These are phyloP conservation scores for fruit fly (Drosophila melanogaster) DNA, from an alignment of 1,140 invertebrate species.

Conservation along the genomic window Release_6_plus_ISO1_MT NT_033777.3:23028501-23029000, in stretches of 20 bases:
- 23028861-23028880: conserved; percentile 45
- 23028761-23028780: neutral
- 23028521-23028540: conserved; percentile 39
- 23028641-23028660: conserved; percentile 27
- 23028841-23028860: conserved; percentile 42
- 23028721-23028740: too few species aligned
- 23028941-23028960: conserved; percentile 69
- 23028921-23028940: conserved; percentile 64
- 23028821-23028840: conserved; percentile 31
- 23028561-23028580: conserved; percentile 46
- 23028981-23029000: conserved; percentile 15
- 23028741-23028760: neutral
- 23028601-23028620: conserved; percentile 84
- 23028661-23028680: neutral
- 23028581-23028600: conserved; percentile 70
- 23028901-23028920: conserved; percentile 67
- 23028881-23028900: conserved; percentile 57
- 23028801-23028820: neutral
- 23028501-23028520: conserved; percentile 58
- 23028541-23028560: conserved; percentile 72
- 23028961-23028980: conserved; percentile 67
- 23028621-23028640: conserved; percentile 52
- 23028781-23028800: neutral
- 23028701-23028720: too few species aligned
- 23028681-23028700: neutral